Conservation (phyloP, 2,113 vertebrate genomes). For the Lota lota region DNA sequence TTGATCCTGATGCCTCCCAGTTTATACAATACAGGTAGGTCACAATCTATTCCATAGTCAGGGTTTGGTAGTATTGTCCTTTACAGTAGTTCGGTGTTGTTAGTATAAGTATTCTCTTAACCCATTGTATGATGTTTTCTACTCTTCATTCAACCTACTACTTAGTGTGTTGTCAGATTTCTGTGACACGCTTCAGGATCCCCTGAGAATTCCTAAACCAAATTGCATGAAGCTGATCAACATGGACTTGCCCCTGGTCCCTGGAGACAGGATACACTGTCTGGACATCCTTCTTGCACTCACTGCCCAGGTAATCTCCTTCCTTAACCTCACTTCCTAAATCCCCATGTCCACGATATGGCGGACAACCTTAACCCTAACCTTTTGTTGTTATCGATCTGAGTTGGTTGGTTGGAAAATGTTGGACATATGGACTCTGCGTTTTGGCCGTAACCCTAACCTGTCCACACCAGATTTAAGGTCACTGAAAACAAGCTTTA, state of each 20-base stretch:
- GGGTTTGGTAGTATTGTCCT: background rate
- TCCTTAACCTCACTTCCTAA: background rate
- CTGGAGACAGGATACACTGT: slow-evolving; percentile 94
- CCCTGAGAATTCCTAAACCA: slow-evolving; percentile 86
- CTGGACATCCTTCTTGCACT: slow-evolving; percentile 92
- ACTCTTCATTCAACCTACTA: background rate
- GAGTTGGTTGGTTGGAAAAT: too few species aligned
- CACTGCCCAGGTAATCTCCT: slow-evolving; percentile 80
- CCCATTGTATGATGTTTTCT: background rate
- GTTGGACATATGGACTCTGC: too few species aligned
- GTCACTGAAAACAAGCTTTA: too few species aligned
- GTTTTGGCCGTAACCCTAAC: too few species aligned
- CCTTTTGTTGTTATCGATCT: too few species aligned
- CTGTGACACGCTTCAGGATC: slow-evolving; percentile 87
- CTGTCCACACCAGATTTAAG: too few species aligned
- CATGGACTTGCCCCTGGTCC: slow-evolving; percentile 91
- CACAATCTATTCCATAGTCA: background rate
- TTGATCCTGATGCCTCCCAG: slow-evolving; percentile 88
- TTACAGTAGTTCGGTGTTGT: too few species aligned
- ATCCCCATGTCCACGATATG: too few species aligned
- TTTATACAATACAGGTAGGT: slow-evolving; percentile 77
- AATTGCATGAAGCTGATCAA: slow-evolving; percentile 88
- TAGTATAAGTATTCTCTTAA: background rate
- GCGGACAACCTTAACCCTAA: too few species aligned
- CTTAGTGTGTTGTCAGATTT: slow-evolving; percentile 87